Conservation (phyloP, 35 echinoderm and acorn worm species). For the Amphiura filiformis region DNA sequence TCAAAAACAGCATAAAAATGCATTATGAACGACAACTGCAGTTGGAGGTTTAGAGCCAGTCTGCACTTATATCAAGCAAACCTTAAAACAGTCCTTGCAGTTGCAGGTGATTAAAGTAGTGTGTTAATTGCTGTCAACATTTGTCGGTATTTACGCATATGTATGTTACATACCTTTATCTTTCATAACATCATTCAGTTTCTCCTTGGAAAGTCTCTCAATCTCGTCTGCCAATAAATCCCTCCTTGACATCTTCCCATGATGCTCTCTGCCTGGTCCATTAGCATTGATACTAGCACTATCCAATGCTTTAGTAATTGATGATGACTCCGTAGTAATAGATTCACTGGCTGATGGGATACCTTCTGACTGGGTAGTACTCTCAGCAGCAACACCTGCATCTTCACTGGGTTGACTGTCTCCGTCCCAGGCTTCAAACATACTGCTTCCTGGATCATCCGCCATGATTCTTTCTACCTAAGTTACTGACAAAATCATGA, state of each 20-base stretch:
- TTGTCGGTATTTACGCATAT: too few relatives aligned
- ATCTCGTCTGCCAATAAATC: constrained; percentile 52
- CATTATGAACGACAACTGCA: too few relatives aligned
- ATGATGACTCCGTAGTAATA: neutral
- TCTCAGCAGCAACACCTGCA: neutral
- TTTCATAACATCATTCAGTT: constrained; percentile 60
- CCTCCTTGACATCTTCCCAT: neutral
- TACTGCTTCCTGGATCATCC: neutral
- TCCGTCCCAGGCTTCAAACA: neutral
- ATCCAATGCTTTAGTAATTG: neutral
- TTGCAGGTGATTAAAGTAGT: too few relatives aligned
- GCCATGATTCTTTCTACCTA: too few relatives aligned
- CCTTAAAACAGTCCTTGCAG: too few relatives aligned
- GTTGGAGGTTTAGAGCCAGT: too few relatives aligned
- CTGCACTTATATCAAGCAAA: too few relatives aligned
- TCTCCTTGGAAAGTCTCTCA: constrained; percentile 58
- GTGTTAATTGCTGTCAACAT: too few relatives aligned
- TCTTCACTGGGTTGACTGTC: neutral
- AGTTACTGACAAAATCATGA: too few relatives aligned
- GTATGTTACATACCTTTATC: constrained; percentile 49
- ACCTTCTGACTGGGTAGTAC: neutral
- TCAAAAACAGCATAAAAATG: too few relatives aligned
- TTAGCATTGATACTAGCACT: neutral
- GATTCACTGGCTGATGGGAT: neutral
- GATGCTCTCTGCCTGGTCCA: constrained; percentile 3